Base-by-base conservation (phyloP, 2,888 invertebrate species). In the Heliothis peltigera region DNA sequence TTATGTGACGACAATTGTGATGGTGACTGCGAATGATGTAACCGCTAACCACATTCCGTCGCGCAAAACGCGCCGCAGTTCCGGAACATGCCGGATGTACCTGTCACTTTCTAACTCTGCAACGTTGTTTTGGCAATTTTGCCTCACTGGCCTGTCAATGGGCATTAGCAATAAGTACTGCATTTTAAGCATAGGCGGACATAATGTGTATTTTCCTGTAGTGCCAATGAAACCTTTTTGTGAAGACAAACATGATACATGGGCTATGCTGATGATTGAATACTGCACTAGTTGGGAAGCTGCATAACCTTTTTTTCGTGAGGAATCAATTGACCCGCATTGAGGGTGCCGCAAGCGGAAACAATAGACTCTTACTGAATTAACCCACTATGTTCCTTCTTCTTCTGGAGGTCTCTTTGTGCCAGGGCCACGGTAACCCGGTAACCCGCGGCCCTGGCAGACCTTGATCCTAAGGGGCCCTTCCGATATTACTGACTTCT, bases 81-180 rank as follows among this genome's bases (percentile, higher is more conserved):
- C 90, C 91, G 91, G 87, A 85, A 82, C 80, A 73, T 83, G 78
- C 87, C 91, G 85, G 83, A 85, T 87, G 77, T 80, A 81, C 82
- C 84, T 84, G 80, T 86, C 84, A 88, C 89, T 91, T 90, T 90
- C 90, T 84, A 86, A 73, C 69, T 59, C 51, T 55, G 47, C 54
- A 70, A 65, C 64, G 66, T 68, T 60, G 59, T 77, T 82, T 82
- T 81, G 79, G 79, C 71, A 63, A 82, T 85, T 82, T 81, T 70
- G 51, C 62, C 70, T 59, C 32, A 53, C 56, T 69, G 62, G 18
- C 18, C 47, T 18, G 25, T 70, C 32, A 69, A 42, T 43, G 46
- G 32, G 22, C 39, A 17, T 35, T 48, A 39, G 15, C 32, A 2
- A 32, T 32, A 25, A 1, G n/a, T 25, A 32, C 32, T 10, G 10